Percentiles rank a stretch among this genome's conserved stretches.
These are phyloP conservation scores for Campylomormyrus tamandua DNA, from an alignment of 2,113 vertebrate species.

Conservation along the genomic window DNA sequence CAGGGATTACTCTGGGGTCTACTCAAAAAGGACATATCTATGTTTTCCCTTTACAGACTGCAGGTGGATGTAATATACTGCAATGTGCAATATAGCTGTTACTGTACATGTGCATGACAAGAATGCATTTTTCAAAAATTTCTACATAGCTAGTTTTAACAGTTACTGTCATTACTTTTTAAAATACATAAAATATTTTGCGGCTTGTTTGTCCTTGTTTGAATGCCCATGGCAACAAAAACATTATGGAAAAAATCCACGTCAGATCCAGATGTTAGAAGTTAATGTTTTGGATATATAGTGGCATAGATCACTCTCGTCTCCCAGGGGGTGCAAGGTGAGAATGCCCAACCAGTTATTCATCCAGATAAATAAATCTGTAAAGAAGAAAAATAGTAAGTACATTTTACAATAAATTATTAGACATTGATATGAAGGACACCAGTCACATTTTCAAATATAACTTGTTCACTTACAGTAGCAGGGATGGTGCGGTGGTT, in stretches of 20 bases:
- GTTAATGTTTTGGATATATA: neutral
- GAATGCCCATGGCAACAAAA: neutral
- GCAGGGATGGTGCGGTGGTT: neutral
- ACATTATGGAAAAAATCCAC: neutral
- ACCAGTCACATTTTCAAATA: neutral
- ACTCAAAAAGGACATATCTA: neutral
- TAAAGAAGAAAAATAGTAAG: neutral
- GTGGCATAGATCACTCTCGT: neutral
- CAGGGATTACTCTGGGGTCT: neutral
- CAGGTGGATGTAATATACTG: neutral
- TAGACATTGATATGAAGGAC: neutral
- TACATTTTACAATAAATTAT: neutral
- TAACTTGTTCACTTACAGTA: neutral
- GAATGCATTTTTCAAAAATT: neutral
- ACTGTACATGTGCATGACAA: neutral
- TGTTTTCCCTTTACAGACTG: neutral
- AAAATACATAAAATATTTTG: neutral
- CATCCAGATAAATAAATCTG: neutral
- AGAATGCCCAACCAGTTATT: neutral
- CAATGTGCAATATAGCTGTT: neutral
- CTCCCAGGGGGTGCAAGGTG: neutral
- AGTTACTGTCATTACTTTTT: neutral
- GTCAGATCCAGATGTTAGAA: neutral
- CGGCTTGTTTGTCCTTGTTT: neutral
- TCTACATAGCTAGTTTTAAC: neutral